Evolutionary conservation across 2,888 invertebrate genomes (phyloP).

Genomic region (Dendrolimus houi): DNA sequence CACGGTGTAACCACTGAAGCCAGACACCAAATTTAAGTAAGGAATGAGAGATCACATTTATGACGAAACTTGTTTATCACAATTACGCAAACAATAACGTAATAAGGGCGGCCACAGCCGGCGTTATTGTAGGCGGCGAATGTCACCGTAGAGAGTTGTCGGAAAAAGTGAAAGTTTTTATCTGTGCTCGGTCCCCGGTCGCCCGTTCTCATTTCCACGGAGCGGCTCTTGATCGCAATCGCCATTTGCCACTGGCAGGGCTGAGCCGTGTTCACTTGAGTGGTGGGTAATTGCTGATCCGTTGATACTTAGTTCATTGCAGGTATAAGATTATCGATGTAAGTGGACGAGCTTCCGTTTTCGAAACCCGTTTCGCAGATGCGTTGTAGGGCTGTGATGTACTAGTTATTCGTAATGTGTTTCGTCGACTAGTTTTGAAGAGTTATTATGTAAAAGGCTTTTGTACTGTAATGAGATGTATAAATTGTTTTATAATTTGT

Average conservation of each 20-base stretch:
- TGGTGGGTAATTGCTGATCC: constrained; percentile 39
- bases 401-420: no score
- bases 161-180: constrained; percentile 73
- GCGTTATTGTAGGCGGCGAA: constrained; percentile 53
- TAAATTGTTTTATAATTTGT: no score
- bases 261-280: constrained; percentile 32
- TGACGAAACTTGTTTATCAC: constrained; percentile 47
- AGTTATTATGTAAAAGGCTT: no score
- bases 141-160: constrained; percentile 57
- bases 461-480: no score
- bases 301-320: constrained; percentile 13
- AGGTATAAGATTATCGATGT: neutral
- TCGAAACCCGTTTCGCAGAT: neutral
- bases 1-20: neutral
- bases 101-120: constrained; percentile 53
- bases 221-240: constrained; percentile 61
- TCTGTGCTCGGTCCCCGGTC: constrained; percentile 55
- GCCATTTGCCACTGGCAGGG: constrained; percentile 26
- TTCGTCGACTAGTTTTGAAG: no score
- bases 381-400: neutral
- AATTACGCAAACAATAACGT: constrained; percentile 57
- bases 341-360: neutral
- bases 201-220: constrained; percentile 62
- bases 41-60: constrained; percentile 21
- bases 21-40: neutral